These are phyloP conservation scores for Sakesphorus luctuosus DNA, from an alignment of 2,113 vertebrate species.

Conservation along the genomic window DNA sequence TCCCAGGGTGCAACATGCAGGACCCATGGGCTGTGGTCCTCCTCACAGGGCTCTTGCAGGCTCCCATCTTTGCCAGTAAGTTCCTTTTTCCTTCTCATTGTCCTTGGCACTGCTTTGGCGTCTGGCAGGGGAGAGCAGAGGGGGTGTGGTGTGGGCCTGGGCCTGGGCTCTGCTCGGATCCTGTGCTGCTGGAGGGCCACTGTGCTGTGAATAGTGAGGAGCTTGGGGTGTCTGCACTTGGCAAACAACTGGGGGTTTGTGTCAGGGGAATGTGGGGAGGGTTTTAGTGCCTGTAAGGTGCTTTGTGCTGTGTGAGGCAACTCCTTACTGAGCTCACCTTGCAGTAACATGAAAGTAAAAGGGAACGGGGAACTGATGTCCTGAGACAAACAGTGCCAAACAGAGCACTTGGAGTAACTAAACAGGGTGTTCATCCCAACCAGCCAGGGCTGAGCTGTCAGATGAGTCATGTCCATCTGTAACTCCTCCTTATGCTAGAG, in stretches of 20 bases:
- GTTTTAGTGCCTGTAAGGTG: background rate
- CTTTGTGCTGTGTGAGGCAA: background rate
- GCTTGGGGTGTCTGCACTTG: accelerated
- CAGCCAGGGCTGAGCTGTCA: background rate
- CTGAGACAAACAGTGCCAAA: background rate
- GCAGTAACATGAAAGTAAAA: background rate
- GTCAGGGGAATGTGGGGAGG: background rate
- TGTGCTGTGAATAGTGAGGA: background rate
- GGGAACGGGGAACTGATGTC: background rate
- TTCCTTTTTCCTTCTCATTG: background rate
- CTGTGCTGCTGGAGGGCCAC: background rate
- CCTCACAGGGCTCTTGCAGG: conserved; percentile 37
- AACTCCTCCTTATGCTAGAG: background rate
- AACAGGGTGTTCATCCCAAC: background rate
- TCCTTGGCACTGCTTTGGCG: background rate
- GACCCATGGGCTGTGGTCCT: conserved; percentile 23
- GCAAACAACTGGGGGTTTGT: background rate
- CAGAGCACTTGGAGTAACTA: background rate
- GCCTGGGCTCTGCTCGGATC: accelerated
- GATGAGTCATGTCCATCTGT: background rate
- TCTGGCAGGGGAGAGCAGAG: background rate
- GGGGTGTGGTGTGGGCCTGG: background rate
- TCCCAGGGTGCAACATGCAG: conserved; percentile 2
- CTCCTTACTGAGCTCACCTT: background rate
- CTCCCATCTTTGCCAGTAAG: background rate